Conservation (phyloP, 2,797 vertebrate genomes). For the Erethizon dorsatum region DNA sequence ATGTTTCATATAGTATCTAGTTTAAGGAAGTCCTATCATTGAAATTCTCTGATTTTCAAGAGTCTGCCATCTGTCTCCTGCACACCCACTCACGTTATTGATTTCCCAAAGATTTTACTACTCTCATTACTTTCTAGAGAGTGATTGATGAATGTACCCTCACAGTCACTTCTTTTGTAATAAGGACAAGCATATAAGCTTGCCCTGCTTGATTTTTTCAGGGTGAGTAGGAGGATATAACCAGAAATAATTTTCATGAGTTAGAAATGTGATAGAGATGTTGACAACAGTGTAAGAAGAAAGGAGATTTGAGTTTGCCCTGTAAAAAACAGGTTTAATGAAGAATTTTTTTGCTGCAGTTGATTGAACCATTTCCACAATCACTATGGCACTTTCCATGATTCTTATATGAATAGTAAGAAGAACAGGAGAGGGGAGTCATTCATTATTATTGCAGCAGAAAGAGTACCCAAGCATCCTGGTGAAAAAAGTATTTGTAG, state of each 20-base stretch:
- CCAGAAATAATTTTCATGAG: constrained; percentile 58
- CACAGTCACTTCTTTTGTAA: constrained; percentile 54
- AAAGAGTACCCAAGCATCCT: not conserved
- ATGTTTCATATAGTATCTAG: not conserved
- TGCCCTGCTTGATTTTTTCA: not conserved
- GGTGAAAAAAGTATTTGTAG: not conserved
- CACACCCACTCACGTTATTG: constrained; percentile 51
- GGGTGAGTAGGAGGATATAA: constrained; percentile 32
- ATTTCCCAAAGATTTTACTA: constrained; percentile 74
- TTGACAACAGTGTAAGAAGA: constrained; percentile 23
- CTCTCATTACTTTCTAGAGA: constrained; percentile 75
- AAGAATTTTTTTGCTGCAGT: not conserved
- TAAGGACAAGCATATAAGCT: not conserved
- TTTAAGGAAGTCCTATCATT: constrained; percentile 35
- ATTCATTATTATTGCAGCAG: not conserved
- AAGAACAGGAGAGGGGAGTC: not conserved
- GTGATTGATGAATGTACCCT: constrained; percentile 56
- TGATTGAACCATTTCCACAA: not conserved
- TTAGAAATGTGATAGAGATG: constrained; percentile 67
- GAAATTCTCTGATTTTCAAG: constrained; percentile 75
- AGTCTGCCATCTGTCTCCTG: constrained; percentile 70
- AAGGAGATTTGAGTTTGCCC: constrained; percentile 7
- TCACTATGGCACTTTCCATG: not conserved
- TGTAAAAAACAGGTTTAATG: constrained; percentile 32
- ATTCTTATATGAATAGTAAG: not conserved